phyloP scores from a whole-genome alignment of 2,797 vertebrate species.

The Enteromius anoplus region DNA sequence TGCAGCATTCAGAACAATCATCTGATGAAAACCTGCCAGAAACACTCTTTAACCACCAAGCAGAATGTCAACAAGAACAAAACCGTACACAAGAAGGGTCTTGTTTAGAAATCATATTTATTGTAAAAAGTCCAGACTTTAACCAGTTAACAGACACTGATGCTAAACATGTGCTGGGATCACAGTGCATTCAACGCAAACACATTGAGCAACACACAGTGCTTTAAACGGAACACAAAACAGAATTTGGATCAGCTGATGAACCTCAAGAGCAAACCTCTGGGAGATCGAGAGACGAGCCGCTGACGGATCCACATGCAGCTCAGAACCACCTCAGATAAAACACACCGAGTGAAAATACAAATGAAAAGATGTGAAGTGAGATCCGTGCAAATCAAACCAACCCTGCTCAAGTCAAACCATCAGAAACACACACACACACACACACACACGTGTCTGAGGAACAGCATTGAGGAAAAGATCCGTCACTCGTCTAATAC shows the following conservation, averaged over 20 bases:
- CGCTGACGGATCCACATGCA: not conserved
- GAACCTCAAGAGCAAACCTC: not conserved
- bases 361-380: not conserved
- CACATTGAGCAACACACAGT: not conserved
- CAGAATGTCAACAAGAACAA: not conserved
- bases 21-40: not conserved
- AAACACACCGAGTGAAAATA: not conserved
- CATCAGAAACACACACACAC: not conserved
- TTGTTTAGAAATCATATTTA: conserved; percentile 28
- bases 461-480: not conserved
- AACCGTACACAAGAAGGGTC: not conserved
- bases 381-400: not conserved
- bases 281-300: not conserved
- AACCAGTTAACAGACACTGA: not conserved
- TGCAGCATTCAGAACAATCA: not conserved
- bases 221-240: not conserved
- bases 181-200: not conserved
- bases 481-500: not conserved
- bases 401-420: not conserved
- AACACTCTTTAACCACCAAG: not conserved
- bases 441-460: not conserved
- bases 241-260: not conserved
- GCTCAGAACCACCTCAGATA: not conserved
- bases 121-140: conserved; percentile 31
- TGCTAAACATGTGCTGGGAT: not conserved